Conservation (phyloP, 2,113 vertebrate genomes). For the Phrynosoma blainvillii region DNA sequence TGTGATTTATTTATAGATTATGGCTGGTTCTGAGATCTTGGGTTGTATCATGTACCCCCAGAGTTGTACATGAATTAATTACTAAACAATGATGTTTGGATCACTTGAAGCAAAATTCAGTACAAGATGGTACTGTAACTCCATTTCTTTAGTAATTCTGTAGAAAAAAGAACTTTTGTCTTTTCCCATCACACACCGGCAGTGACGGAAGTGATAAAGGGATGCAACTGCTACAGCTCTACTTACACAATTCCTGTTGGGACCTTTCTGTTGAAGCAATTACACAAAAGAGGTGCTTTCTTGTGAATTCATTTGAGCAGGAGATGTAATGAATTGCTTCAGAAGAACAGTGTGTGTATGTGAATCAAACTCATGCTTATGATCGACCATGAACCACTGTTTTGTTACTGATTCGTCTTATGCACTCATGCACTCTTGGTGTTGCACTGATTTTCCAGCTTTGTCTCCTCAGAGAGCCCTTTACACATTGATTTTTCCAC, state of each 20-base stretch:
- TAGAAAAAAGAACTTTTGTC: not conserved
- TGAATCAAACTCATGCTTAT: not conserved
- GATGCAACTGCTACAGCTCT: not conserved
- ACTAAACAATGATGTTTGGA: not conserved
- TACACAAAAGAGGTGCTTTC: not conserved
- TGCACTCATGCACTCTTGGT: not conserved
- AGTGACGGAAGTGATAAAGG: not conserved
- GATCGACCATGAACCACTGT: not conserved
- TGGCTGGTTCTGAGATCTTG: not conserved
- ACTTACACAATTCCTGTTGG: not conserved
- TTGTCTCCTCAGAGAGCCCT: not conserved
- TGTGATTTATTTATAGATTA: not conserved
- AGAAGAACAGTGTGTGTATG: too few species aligned
- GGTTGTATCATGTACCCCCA: not conserved
- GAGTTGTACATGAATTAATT: not conserved
- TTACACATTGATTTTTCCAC: not conserved
- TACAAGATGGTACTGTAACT: not conserved
- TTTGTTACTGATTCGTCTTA: not conserved
- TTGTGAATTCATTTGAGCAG: not conserved
- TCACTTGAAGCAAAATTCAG: not conserved
- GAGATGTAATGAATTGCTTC: not conserved
- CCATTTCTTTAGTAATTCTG: not conserved
- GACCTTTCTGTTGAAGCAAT: too few species aligned
- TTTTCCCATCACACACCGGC: not conserved
- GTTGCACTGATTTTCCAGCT: not conserved